Percentiles rank a stretch among this genome's conserved stretches.
Evolutionary conservation across 92 coral and sea anemone genomes (phyloP).

Genomic region (Zoanthus gigantus): DNA sequence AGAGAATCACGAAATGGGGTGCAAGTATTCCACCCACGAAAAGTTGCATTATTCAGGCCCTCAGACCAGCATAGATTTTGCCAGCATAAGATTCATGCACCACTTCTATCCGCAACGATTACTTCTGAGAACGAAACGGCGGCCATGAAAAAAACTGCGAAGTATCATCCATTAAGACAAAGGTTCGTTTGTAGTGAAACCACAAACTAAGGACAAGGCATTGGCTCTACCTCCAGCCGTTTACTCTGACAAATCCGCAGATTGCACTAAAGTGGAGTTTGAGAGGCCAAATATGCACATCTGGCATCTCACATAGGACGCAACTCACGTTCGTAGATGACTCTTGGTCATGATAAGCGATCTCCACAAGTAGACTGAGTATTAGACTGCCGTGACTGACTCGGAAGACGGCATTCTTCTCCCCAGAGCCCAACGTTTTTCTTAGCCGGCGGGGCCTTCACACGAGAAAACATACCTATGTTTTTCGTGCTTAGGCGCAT

Average conservation of each 20-base stretch:
- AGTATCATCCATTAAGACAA: background rate
- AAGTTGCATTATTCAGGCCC: constrained; percentile 23
- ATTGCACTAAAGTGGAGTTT: background rate
- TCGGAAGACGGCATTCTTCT: background rate
- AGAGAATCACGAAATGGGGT: background rate
- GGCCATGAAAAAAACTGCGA: background rate
- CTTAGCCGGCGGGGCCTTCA: too few relatives aligned
- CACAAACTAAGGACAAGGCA: background rate
- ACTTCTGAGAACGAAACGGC: background rate
- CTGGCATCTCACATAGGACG: background rate
- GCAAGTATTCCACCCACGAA: background rate
- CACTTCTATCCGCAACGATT: too few relatives aligned
- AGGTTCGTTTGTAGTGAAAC: background rate
- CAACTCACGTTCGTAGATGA: background rate
- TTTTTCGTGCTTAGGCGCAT: too few relatives aligned
- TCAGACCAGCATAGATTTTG: constrained; percentile 40
- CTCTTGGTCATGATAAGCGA: background rate
- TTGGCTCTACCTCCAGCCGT: background rate
- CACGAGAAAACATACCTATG: too few relatives aligned
- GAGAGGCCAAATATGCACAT: background rate
- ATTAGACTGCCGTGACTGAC: background rate
- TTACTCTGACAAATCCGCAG: constrained; percentile 1
- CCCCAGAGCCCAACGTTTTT: too few relatives aligned
- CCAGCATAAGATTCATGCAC: constrained; percentile 22
- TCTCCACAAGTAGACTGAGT: constrained; percentile 9